Percentiles rank a stretch among this genome's conserved stretches.
phyloP scores from a whole-genome alignment of 2,797 vertebrate species.

The Mionectes olivaceus region DNA sequence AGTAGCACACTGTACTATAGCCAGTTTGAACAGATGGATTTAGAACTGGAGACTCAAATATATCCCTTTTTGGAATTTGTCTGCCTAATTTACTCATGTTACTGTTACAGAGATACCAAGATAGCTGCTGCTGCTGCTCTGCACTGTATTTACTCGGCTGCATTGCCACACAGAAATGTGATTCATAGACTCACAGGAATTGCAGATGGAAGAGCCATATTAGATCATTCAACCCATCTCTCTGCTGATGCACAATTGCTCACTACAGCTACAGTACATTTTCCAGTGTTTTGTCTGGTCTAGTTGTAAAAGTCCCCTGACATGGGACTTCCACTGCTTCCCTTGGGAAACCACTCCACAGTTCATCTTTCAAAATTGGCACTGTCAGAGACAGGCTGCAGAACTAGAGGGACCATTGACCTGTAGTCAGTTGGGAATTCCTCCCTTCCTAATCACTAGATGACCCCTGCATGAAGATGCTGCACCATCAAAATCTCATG shows the following conservation, averaged over 20 bases:
- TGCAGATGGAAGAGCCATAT: constrained; percentile 67
- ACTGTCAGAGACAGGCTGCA: constrained; percentile 23
- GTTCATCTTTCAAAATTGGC: constrained; percentile 58
- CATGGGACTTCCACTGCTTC: constrained; percentile 1
- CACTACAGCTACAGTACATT: constrained; percentile 31
- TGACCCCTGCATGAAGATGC: background rate
- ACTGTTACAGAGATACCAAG: constrained; percentile 57
- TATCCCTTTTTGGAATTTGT: constrained; percentile 70
- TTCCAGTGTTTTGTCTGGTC: constrained; percentile 56
- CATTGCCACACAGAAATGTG: constrained; percentile 62
- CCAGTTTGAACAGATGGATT: constrained; percentile 77
- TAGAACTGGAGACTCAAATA: constrained; percentile 67
- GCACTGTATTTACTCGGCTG: constrained; percentile 64
- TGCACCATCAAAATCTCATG: background rate
- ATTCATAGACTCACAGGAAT: constrained; percentile 67
- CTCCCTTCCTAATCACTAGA: constrained; percentile 5
- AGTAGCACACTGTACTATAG: constrained; percentile 31
- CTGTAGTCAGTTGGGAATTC: background rate
- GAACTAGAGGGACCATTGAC: background rate
- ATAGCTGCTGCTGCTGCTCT: constrained; percentile 55
- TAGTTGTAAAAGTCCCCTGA: constrained; percentile 53
- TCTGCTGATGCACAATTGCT: constrained; percentile 56
- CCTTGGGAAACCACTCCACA: constrained; percentile 19
- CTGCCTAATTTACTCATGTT: constrained; percentile 68
- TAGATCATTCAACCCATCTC: constrained; percentile 69